Conservation (phyloP, 2,888 invertebrate genomes). For the Trichogramma dendrolimi region DNA sequence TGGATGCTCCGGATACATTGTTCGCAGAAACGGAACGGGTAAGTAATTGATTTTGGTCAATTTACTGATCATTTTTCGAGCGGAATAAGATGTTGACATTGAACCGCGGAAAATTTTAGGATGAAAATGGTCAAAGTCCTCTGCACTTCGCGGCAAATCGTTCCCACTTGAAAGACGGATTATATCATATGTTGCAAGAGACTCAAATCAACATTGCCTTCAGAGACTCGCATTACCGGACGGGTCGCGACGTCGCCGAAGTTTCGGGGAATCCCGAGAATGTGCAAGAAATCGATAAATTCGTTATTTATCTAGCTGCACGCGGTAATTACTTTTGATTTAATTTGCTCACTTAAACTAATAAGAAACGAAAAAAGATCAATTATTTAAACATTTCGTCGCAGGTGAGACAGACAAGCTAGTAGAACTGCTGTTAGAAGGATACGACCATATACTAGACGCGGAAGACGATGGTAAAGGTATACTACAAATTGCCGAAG, state of each 20-base stretch:
- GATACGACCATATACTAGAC: constrained; percentile 83
- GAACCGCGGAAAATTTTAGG: constrained; percentile 54
- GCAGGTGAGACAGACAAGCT: constrained; percentile 64
- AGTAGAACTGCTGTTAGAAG: constrained; percentile 70
- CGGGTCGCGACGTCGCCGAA: constrained; percentile 79
- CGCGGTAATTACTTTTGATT: constrained; percentile 59
- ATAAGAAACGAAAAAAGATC: background rate
- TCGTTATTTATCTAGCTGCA: constrained; percentile 72
- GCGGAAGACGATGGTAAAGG: constrained; percentile 67
- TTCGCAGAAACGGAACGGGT: constrained; percentile 37
- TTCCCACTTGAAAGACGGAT: constrained; percentile 73
- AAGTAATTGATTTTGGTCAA: background rate
- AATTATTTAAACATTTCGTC: constrained; percentile 18
- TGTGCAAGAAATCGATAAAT: constrained; percentile 76
- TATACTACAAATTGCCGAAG: constrained; percentile 67
- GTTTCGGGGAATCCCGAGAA: constrained; percentile 76
- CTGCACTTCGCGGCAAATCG: constrained; percentile 83
- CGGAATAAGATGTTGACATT: too few species aligned
- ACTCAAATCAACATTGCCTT: constrained; percentile 75
- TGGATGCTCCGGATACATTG: constrained; percentile 43
- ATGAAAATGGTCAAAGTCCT: constrained; percentile 86
- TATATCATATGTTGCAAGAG: constrained; percentile 76
- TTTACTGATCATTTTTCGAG: too few species aligned
- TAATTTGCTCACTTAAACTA: background rate
- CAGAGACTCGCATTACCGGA: constrained; percentile 81